These are phyloP conservation scores for Ginglymostoma cirratum DNA, from an alignment of 2,113 vertebrate genomes.

Conservation along the genomic window DNA sequence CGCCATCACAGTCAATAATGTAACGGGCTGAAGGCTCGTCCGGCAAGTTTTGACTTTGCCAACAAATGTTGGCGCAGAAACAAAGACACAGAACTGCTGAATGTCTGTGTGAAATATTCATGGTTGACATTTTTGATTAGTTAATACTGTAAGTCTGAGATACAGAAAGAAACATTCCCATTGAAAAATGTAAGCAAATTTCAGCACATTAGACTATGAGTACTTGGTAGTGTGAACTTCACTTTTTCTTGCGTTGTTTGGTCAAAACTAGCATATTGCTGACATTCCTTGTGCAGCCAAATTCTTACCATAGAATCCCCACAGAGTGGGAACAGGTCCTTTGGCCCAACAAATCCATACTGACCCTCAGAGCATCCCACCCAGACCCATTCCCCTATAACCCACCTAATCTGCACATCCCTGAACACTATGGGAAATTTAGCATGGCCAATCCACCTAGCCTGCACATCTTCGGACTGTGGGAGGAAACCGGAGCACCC, in stretches of 20 bases:
- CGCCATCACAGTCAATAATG: background rate
- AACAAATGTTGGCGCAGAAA: background rate
- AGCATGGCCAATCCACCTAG: no score
- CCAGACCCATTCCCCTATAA: no score
- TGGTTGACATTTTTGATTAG: constrained; percentile 3
- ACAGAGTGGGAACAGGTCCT: no score
- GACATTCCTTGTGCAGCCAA: background rate
- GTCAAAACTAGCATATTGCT: background rate
- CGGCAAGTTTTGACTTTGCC: background rate
- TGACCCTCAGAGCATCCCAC: no score
- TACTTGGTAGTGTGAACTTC: background rate
- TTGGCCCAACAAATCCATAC: no score
- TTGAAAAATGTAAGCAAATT: background rate
- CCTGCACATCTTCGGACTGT: no score
- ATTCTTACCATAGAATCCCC: no score
- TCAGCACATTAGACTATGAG: background rate
- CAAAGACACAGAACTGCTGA: background rate
- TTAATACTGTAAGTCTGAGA: background rate
- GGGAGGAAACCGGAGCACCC: no score
- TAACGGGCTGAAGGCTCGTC: background rate
- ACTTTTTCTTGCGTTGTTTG: background rate
- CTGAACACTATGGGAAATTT: no score
- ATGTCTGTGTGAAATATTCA: background rate
- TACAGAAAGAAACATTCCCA: background rate
- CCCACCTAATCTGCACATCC: no score